These are phyloP conservation scores for Alca torda DNA, from an alignment of 2,797 vertebrate genomes.

Conservation along the genomic window DNA sequence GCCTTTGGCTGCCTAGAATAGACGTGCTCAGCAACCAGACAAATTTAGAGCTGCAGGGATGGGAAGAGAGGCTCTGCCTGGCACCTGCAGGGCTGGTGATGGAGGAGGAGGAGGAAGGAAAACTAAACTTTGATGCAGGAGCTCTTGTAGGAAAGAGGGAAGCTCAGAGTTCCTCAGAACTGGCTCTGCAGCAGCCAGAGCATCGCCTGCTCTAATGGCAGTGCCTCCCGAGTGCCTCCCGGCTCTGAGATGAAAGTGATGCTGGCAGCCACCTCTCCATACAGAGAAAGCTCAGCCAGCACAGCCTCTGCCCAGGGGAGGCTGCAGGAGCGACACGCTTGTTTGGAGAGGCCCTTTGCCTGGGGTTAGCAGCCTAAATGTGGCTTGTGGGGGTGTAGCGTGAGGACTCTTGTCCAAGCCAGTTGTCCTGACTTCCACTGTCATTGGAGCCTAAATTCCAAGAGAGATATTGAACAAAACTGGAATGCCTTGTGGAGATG, in stretches of 20 bases:
- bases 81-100: not conserved
- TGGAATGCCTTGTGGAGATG: not conserved
- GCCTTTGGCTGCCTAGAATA: constrained; percentile 11
- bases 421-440: not conserved
- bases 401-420: not conserved
- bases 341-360: not conserved
- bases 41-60: not conserved
- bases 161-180: not conserved
- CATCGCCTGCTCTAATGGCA: not conserved
- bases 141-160: not conserved
- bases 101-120: not conserved
- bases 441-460: not conserved
- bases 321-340: not conserved
- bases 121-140: constrained; percentile 5
- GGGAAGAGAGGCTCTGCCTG: not conserved
- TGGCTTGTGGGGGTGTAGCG: not conserved
- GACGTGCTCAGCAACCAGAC: constrained; percentile 18
- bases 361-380: not conserved
- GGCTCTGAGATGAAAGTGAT: not conserved
- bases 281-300: not conserved
- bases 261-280: not conserved
- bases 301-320: not conserved
- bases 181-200: not conserved
- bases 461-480: not conserved
- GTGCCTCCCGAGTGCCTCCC: not conserved